Evolutionary conservation across 2,888 invertebrate genomes (phyloP), one percentile per base, ranked within the genome.

Genomic region (Syrista parreyssii): DNA sequence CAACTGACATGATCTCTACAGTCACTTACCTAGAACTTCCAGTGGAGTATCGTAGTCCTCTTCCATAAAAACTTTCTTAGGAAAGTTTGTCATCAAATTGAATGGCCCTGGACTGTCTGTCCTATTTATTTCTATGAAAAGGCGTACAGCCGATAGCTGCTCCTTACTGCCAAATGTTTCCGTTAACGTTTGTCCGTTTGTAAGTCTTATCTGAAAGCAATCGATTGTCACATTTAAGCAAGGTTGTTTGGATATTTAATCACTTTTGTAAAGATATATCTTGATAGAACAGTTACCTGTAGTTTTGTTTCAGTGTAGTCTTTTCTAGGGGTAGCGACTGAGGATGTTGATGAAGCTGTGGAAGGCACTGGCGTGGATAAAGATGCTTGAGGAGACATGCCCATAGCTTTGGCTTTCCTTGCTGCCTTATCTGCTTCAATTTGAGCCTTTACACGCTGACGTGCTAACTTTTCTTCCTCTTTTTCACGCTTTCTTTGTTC

Each of bases 381-480:
- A 11, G 86, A 82, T 55, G 89, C 87, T 76, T 87, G 88, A 11
- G 85, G 88, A 75, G 82, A 92, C 87, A n/a, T 92, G 89, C 84
- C 89, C 89, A 75, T 80, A 84, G 87, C 75, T 88, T 91, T 81
- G 80, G 91, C 82, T 81, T 35, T 88, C 89, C 94, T 94, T 0
- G 97, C 97, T 77, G 95, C 94, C 91, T 96, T 97, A 90, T 99
- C 99, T 34, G 96, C 95, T 90, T 98, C 98, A 81, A 99, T 99
- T 92, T 98, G 97, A 35, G 97, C 97, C 75, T 94, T 94, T 0
- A 99, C 97, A 79, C 96, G 93, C 77, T 98, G 96, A 86, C 96
- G 94, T 0, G 98, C 98, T 81, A 94, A 90, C 88, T 95, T 96
- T 84, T 98, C 98, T 83, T 98, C 98, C 80, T 96, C 93, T 88